phyloP scores from a whole-genome alignment of 2,113 vertebrate genomes.

The Ovis aries region ARS-UI_Ramb_v3.0 NC_056055.1:135471001-135471500 shows the following conservation, averaged over 20 bases:
- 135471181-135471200: constrained; percentile 73
- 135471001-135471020: not conserved
- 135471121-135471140: not conserved
- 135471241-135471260: constrained; percentile 87
- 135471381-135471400: not conserved
- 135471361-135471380: not conserved
- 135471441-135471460: not conserved
- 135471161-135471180: constrained; percentile 74
- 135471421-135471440: not conserved
- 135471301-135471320: not conserved
- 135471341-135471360: not conserved
- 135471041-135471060: not conserved
- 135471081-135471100: not conserved
- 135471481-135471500: not conserved
- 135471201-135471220: constrained; percentile 93
- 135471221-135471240: constrained; percentile 90
- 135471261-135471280: not conserved
- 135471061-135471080: not conserved
- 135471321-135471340: not conserved
- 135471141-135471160: constrained; percentile 32
- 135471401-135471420: not conserved
- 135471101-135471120: not conserved
- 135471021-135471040: not conserved
- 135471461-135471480: too few species aligned
- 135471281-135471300: not conserved